Evolutionary conservation across 2,113 vertebrate genomes (phyloP), one percentile per base, ranked within the genome.

Genomic region (Trematocara zebra): DNA sequence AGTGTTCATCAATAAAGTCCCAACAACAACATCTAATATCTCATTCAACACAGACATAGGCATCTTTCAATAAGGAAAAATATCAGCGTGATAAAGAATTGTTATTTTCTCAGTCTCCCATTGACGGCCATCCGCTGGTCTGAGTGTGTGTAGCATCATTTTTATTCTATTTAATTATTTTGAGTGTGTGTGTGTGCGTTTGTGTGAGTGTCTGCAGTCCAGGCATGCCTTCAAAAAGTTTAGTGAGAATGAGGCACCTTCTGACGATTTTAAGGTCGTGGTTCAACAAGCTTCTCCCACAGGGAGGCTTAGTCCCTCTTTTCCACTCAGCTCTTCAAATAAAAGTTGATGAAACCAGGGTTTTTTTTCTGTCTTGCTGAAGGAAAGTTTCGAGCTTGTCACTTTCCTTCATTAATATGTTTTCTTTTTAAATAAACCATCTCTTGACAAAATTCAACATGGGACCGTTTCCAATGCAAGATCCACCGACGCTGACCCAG

Each of bases 41-140:
- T 84, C 81, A 18, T 53, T 74, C 81, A 86, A 89, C 78, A 83
- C 57, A 67, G 67, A 85, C 83, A 88, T 81, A 20, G 83, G 84
- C 64, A 5, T 47, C 54, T 86, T 86, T 54, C 78, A 89, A 85
- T 80, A 72, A 84, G 54, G 81, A 82, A 56, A 42, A 51, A 51
- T 3, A 82, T 64, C 26, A 33, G 23, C 20, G 28, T 87, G 61
- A 89, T 51, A 40, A 74, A 17, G 31, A 79, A 86, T 83, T 86
- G 12, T 91, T 26, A 72, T 78, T 84, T 85, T 82, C 78, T 92
- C 89, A 57, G n/a, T 31, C 90, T 93, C 54, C 74, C 47, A 57
- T 59, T 76, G 40, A 78, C 56, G 95, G 96, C 96, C 96, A 88
- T 93, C 88, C 79, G 92, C 96, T 95, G 95, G 95, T 97, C 92